Evolutionary conservation across 2,888 invertebrate genomes (phyloP).

Genomic region (Apodemia mormo): DNA sequence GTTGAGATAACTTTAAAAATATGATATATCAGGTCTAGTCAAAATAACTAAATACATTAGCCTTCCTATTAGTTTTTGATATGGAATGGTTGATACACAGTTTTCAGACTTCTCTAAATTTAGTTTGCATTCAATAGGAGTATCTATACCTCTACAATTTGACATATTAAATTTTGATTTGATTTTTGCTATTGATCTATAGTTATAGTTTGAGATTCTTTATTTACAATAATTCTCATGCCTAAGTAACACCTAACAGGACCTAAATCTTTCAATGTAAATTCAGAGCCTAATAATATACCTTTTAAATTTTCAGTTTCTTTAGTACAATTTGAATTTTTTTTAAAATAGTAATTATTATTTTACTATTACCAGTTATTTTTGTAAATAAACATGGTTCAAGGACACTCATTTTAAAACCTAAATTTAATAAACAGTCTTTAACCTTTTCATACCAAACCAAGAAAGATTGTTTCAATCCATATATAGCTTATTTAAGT

Average conservation of each 20-base stretch:
- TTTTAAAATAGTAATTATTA: no score
- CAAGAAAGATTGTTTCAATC: no score
- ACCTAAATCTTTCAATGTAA: not conserved
- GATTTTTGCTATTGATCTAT: slow-evolving; percentile 1
- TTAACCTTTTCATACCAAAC: no score
- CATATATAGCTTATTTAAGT: no score
- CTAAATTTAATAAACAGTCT: no score
- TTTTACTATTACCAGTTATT: no score
- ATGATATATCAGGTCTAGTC: not conserved
- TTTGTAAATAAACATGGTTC: no score
- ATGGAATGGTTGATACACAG: not conserved
- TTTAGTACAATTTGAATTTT: not conserved
- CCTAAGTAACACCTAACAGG: not conserved
- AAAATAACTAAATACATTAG: not conserved
- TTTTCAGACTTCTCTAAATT: slow-evolving; percentile 2
- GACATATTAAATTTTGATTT: not conserved
- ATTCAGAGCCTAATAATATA: not conserved
- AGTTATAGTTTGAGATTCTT: not conserved
- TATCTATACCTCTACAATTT: not conserved
- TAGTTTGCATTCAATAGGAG: not conserved
- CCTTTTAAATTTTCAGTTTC: no score
- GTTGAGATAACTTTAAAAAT: not conserved
- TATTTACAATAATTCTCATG: not conserved
- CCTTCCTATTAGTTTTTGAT: not conserved
- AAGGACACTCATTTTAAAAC: no score